These are phyloP conservation scores for Apostichopus japonicus DNA, from an alignment of 35 echinoderm and acorn worm genomes.

Conservation along the genomic window DNA sequence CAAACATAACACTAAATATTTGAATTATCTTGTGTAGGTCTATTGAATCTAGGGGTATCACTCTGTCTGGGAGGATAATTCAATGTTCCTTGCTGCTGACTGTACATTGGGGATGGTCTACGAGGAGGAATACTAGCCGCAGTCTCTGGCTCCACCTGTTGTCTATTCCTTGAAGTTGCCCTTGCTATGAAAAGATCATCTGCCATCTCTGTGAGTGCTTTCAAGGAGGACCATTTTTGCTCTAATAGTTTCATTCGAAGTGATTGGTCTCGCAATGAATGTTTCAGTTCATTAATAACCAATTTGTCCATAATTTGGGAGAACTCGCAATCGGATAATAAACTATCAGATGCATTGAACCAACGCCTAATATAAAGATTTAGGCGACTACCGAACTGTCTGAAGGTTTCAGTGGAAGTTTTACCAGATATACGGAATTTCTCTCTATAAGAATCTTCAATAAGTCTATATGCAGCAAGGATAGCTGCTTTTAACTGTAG, in stretches of 20 bases:
- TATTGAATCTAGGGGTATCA: not conserved
- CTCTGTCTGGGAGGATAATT: not conserved
- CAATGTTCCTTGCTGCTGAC: not conserved
- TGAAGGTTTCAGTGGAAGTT: constrained; percentile 9
- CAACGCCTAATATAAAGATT: constrained; percentile 21
- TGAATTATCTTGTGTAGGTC: not conserved
- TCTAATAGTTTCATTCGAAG: too few relatives aligned
- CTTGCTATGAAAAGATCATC: constrained; percentile 42
- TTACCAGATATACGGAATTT: constrained; percentile 28
- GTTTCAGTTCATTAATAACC: too few relatives aligned
- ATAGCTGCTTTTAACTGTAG: not conserved
- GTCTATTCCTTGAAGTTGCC: not conserved
- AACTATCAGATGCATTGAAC: not conserved
- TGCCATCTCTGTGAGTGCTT: too few relatives aligned
- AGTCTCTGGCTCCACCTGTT: not conserved
- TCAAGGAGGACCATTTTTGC: too few relatives aligned
- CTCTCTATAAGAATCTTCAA: not conserved
- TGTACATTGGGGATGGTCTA: too few relatives aligned
- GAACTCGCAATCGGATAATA: constrained; percentile 1
- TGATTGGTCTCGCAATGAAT: too few relatives aligned
- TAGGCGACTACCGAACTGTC: constrained; percentile 21
- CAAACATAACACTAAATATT: constrained; percentile 7
- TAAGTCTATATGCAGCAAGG: constrained; percentile 7
- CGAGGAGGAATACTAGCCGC: not conserved
- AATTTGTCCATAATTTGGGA: not conserved